phyloP scores from a whole-genome alignment of 2,888 invertebrate species.

The Aproaerema taeniolella region DNA sequence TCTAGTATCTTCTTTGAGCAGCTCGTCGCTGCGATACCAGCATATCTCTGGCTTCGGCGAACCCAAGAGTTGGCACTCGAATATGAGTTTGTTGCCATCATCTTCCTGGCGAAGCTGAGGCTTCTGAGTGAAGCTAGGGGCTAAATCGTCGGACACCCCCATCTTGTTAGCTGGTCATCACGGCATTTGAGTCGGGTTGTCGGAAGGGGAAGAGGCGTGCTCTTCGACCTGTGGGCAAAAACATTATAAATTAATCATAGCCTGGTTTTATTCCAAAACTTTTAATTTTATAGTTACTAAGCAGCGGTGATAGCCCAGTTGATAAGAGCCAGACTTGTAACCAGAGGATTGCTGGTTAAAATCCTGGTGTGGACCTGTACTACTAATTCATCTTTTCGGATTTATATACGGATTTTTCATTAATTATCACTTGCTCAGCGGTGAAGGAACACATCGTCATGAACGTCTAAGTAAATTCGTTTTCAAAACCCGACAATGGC shows the following conservation, averaged over 20 bases:
- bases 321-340: too few species aligned
- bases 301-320: too few species aligned
- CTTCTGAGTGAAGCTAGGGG: slow-evolving; percentile 99
- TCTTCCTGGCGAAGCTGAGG: slow-evolving; percentile 97
- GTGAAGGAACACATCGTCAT: too few species aligned
- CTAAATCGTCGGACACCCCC: slow-evolving; percentile 95
- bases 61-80: slow-evolving; percentile 94
- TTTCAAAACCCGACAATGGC: too few species aligned
- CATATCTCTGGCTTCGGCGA: slow-evolving; percentile 93
- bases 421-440: too few species aligned
- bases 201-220: slow-evolving; percentile 23
- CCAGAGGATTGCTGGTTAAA: too few species aligned
- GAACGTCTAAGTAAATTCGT: too few species aligned
- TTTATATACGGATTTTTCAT: too few species aligned
- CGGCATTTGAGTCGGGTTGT: slow-evolving; percentile 34
- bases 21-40: slow-evolving; percentile 94
- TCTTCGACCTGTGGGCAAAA: slow-evolving; percentile 34
- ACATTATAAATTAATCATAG: slow-evolving; percentile 5
- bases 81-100: slow-evolving; percentile 95
- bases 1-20: slow-evolving; percentile 88
- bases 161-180: slow-evolving; percentile 75
- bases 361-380: too few species aligned
- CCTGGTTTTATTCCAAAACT: too few species aligned
- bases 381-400: too few species aligned
- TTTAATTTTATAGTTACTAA: too few species aligned